Base-by-base conservation (phyloP, 2,888 invertebrate species). In the Macaria notata region DNA sequence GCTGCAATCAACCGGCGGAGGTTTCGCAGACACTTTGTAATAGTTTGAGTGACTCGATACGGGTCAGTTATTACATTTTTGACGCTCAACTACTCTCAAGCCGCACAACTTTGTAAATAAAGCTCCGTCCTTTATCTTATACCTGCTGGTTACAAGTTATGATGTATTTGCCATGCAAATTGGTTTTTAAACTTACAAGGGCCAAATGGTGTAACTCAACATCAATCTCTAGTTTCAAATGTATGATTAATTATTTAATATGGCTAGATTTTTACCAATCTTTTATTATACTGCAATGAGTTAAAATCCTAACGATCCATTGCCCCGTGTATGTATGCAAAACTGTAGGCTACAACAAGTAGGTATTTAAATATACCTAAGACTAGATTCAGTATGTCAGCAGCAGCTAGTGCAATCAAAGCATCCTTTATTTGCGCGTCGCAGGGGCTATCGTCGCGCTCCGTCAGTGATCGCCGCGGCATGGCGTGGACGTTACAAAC, bases 41-140 rank as follows among this genome's bases (percentile, higher is more conserved):
- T 81, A 83, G 83, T 83, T 82, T 78, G 83, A 83, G 83, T 81
- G 83, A 71, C 64, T 68, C 64, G 58, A 66, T 65, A 64, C 62
- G 52, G 50, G 46, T 41, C 64, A 63, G 68, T 81, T 79, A 82
- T 81, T 79, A 68, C 75, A 79, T 81, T 81, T 79, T 79, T 81
- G 71, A 75, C 74, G 66, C 61, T 59, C 49, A 56, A 65, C 4
- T 5, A 8, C 6, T 5, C 9, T n/a, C 49, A 54, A 33, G 53
- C 46, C 46, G 51, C 41, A 33, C 31, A 59, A 59, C 43, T 56
- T 51, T 46, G 44, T 55, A 46, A 56, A 53, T 58, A 49, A 30
- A 52, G 45, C 42, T 19, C 9, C 45, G 46, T 29, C 50, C 46
- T 54, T 9, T 49, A 30, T 39, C 45, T 42, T 47, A 19, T 19